Percentiles rank a stretch among this genome's conserved stretches.
These are phyloP conservation scores for Malthinus flaveolus DNA, from an alignment of 2,888 invertebrate species.

Conservation along the genomic window DNA sequence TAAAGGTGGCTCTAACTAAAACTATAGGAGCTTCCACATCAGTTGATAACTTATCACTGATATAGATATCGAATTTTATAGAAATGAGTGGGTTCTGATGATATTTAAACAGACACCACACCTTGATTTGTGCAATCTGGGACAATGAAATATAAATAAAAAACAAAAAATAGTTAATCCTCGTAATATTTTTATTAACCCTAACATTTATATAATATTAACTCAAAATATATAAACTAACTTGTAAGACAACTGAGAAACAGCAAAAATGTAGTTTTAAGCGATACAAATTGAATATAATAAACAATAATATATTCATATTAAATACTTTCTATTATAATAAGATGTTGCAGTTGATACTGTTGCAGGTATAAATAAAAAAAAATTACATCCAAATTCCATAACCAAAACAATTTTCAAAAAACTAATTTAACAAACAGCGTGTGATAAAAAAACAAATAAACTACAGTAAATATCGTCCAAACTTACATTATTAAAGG, in stretches of 20 bases:
- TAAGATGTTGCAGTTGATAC: conserved; percentile 21
- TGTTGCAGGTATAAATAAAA: conserved; percentile 11
- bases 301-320: conserved; percentile 15
- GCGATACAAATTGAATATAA: conserved; percentile 22
- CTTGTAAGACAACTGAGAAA: conserved; percentile 23
- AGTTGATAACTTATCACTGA: too few species aligned
- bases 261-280: conserved; percentile 25
- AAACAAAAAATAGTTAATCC: background rate
- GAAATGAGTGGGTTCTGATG: too few species aligned
- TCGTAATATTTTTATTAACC: conserved; percentile 36
- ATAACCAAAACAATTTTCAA: conserved; percentile 22
- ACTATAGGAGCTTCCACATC: too few species aligned
- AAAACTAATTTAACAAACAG: conserved; percentile 18
- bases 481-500: conserved; percentile 28
- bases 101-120: too few species aligned
- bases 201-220: conserved; percentile 36
- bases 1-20: too few species aligned
- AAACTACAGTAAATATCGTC: conserved; percentile 32
- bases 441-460: conserved; percentile 16
- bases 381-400: conserved; percentile 24
- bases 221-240: conserved; percentile 29
- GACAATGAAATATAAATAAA: too few species aligned
- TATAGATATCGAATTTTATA: too few species aligned
- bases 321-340: conserved; percentile 13
- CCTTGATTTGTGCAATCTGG: too few species aligned